Conservation (phyloP, 2,888 invertebrate genomes). For the Trichogramma dendrolimi region DNA sequence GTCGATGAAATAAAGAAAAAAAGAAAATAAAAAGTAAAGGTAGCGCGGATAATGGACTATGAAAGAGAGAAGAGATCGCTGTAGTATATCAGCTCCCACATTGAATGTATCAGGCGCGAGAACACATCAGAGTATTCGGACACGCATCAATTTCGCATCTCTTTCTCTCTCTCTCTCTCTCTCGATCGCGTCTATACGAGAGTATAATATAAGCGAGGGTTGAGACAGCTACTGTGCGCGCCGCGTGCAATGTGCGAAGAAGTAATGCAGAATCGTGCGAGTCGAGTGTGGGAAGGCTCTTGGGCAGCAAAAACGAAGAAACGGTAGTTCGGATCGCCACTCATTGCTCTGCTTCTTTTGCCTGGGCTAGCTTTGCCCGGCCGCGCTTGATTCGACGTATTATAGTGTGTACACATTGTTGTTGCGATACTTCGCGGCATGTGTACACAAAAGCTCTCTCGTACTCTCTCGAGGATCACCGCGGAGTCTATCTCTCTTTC, state of each 20-base stretch:
- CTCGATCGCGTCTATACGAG: background rate
- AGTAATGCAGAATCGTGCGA: slow-evolving; percentile 47
- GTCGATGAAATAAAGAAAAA: slow-evolving; percentile 2
- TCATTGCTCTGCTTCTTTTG: too few relatives aligned
- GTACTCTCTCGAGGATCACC: too few relatives aligned
- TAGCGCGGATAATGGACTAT: slow-evolving; percentile 25
- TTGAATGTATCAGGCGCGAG: background rate
- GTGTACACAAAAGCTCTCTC: too few relatives aligned
- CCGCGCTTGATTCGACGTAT: too few relatives aligned
- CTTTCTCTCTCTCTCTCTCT: background rate
- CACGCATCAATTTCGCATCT: slow-evolving; percentile 48
- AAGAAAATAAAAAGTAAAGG: slow-evolving; percentile 19
- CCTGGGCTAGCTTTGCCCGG: too few relatives aligned
- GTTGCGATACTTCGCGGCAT: too few relatives aligned
- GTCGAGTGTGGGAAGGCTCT: slow-evolving; percentile 45
- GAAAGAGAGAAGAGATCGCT: slow-evolving; percentile 19
- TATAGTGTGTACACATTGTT: too few relatives aligned
- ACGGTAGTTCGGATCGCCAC: too few relatives aligned
- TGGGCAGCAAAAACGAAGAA: background rate
- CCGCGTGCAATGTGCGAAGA: slow-evolving; percentile 19
- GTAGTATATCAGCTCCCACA: background rate
- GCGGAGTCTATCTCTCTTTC: too few relatives aligned
- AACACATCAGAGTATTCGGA: slow-evolving; percentile 27
- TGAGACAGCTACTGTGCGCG: background rate
- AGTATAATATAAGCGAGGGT: too few relatives aligned